phyloP scores from a whole-genome alignment of 2,113 vertebrate species.

The Amblyopsis rosae region DNA sequence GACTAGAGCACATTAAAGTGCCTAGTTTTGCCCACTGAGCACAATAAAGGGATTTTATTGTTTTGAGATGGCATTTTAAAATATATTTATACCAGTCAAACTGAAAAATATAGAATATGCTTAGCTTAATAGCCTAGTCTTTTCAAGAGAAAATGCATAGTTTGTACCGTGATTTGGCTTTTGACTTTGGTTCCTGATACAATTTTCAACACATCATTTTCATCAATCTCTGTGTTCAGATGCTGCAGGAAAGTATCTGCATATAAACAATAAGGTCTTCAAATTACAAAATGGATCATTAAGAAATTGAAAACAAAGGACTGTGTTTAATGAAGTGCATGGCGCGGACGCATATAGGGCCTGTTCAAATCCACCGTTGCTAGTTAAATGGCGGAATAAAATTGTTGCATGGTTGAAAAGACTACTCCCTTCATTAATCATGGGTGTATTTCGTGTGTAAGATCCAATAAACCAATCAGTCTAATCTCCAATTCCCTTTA shows the following conservation, averaged over 20 bases:
- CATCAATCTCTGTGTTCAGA: conserved; percentile 81
- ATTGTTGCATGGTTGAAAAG: too few relatives aligned
- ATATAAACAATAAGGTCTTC: background rate
- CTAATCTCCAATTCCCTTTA: too few relatives aligned
- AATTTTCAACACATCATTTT: conserved; percentile 83
- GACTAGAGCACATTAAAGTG: conserved; percentile 75
- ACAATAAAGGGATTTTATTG: background rate
- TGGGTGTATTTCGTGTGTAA: too few relatives aligned
- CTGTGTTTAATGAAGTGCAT: too few relatives aligned
- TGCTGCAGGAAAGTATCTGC: conserved; percentile 88
- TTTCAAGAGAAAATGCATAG: background rate
- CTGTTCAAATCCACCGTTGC: too few relatives aligned
- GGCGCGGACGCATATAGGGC: too few relatives aligned
- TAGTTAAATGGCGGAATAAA: too few relatives aligned
- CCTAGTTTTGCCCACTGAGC: conserved; percentile 87
- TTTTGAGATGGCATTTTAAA: too few relatives aligned
- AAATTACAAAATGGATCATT: background rate
- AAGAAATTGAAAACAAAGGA: background rate
- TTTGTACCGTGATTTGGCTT: conserved; percentile 79
- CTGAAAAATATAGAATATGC: background rate
- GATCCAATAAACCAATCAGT: too few relatives aligned
- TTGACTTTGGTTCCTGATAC: conserved; percentile 71
- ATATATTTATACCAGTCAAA: background rate
- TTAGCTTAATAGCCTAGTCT: background rate
- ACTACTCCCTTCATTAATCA: too few relatives aligned